Evolutionary conservation across 1,140 invertebrate genomes (phyloP).

Genomic region (Nixonia krombeini): DNA sequence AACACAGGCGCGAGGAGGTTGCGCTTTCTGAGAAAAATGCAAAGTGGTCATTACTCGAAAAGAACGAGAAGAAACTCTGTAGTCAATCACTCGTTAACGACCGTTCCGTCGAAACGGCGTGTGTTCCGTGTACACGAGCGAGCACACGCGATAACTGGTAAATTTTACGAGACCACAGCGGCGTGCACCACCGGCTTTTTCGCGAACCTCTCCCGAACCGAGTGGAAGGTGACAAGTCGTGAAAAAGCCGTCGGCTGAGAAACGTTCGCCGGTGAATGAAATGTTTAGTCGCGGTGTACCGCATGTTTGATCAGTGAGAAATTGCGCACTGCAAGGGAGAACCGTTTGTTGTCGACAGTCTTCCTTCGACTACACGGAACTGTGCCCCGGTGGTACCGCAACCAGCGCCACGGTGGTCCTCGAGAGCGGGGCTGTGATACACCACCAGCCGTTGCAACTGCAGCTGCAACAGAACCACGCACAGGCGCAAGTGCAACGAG

Average conservation of each 20-base stretch:
- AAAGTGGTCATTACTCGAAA: slow-evolving; percentile 5
- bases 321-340: not conserved
- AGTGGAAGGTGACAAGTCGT: slow-evolving; percentile 19
- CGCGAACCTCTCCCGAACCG: slow-evolving; percentile 18
- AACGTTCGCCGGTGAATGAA: slow-evolving; percentile 1
- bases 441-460: slow-evolving; percentile 67
- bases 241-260: slow-evolving; percentile 19
- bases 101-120: not conserved
- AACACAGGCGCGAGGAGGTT: too few species aligned
- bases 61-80: slow-evolving; percentile 12
- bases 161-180: slow-evolving; percentile 60
- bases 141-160: slow-evolving; percentile 24
- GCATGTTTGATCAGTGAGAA: not conserved
- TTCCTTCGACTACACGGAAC: slow-evolving; percentile 87
- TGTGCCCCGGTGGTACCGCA: slow-evolving; percentile 78
- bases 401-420: slow-evolving; percentile 64
- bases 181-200: slow-evolving; percentile 14
- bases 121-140: slow-evolving; percentile 22
- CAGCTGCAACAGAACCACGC: slow-evolving; percentile 64
- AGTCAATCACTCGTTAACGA: slow-evolving; percentile 25
- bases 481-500: slow-evolving; percentile 72
- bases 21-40: not conserved
- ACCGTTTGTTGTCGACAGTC: slow-evolving; percentile 73
- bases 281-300: not conserved
- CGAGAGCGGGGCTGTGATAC: slow-evolving; percentile 66